A percentile compares a stretch with the other conserved stretches of the same genome.
phyloP scores from a whole-genome alignment of 2,888 invertebrate species.

The Sinodicranocentrus sp. region DNA sequence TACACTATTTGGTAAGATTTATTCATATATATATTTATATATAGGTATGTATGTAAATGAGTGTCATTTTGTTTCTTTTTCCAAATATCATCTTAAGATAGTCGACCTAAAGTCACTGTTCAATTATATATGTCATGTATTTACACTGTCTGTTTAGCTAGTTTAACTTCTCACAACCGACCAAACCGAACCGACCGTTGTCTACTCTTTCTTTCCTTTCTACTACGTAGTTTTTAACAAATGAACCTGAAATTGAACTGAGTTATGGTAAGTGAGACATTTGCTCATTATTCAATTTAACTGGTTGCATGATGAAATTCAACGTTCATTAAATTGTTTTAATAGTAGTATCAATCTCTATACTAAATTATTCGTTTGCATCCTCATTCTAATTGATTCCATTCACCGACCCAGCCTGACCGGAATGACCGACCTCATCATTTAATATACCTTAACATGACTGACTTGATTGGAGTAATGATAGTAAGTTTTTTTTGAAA shows the following conservation, averaged over 20 bases:
- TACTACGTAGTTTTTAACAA: too few relatives aligned
- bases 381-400: constrained; percentile 18
- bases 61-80: constrained; percentile 23
- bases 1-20: not conserved
- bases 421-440: not conserved
- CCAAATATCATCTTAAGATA: not conserved
- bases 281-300: constrained; percentile 5
- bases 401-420: constrained; percentile 10
- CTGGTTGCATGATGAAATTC: constrained; percentile 1
- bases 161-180: too few relatives aligned
- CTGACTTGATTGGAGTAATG: too few relatives aligned
- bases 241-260: too few relatives aligned
- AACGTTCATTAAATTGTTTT: too few relatives aligned
- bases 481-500: too few relatives aligned
- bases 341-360: too few relatives aligned
- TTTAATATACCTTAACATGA: not conserved
- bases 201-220: too few relatives aligned
- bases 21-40: not conserved
- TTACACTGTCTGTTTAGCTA: too few relatives aligned
- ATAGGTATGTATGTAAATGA: constrained; percentile 13
- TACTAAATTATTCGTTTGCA: too few relatives aligned
- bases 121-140: too few relatives aligned
- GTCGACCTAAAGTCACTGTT: not conserved
- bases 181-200: too few relatives aligned
- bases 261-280: constrained; percentile 10